Evolutionary conservation across 2,797 vertebrate species (phyloP).

Genomic region (Enteromius treurensis): DNA sequence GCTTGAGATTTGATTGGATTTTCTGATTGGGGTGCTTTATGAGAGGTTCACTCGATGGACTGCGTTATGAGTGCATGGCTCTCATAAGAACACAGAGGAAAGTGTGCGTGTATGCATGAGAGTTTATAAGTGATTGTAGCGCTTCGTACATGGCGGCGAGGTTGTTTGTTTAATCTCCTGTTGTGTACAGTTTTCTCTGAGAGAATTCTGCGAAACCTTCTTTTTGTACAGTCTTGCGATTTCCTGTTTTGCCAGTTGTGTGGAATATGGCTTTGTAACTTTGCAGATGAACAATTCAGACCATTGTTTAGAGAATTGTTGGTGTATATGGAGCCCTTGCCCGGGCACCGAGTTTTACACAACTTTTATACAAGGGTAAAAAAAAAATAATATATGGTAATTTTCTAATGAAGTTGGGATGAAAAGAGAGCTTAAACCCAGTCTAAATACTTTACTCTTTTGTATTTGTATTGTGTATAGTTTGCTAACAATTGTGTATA

Average conservation of each 20-base stretch:
- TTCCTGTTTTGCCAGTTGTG: slow-evolving; percentile 57
- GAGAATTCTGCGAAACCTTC: slow-evolving; percentile 20
- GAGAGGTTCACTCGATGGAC: slow-evolving; percentile 25
- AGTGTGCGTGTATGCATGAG: slow-evolving; percentile 5
- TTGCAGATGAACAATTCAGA: slow-evolving; percentile 46
- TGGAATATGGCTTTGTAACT: slow-evolving; percentile 62
- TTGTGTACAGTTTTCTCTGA: slow-evolving; percentile 32
- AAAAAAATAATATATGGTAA: slow-evolving; percentile 53
- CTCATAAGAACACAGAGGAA: slow-evolving; percentile 30
- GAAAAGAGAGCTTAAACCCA: slow-evolving; percentile 51
- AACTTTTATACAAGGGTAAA: slow-evolving; percentile 57
- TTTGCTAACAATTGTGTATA: slow-evolving; percentile 78
- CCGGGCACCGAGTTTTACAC: slow-evolving; percentile 47
- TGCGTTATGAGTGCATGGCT: slow-evolving; percentile 45
- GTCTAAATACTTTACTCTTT: slow-evolving; percentile 61
- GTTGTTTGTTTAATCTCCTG: slow-evolving; percentile 41
- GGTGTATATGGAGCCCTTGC: slow-evolving; percentile 41
- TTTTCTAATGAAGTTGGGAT: slow-evolving; percentile 61
- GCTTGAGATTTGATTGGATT: slow-evolving; percentile 69
- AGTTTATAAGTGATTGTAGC: slow-evolving; percentile 37
- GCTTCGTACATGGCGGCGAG: slow-evolving; percentile 45
- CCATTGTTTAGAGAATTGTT: slow-evolving; percentile 20
- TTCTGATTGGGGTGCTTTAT: slow-evolving; percentile 43
- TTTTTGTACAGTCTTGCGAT: slow-evolving; percentile 41
- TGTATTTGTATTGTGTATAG: slow-evolving; percentile 75